Evolutionary conservation across 2,113 vertebrate genomes (phyloP).

Genomic region (Labeo rohita): DNA sequence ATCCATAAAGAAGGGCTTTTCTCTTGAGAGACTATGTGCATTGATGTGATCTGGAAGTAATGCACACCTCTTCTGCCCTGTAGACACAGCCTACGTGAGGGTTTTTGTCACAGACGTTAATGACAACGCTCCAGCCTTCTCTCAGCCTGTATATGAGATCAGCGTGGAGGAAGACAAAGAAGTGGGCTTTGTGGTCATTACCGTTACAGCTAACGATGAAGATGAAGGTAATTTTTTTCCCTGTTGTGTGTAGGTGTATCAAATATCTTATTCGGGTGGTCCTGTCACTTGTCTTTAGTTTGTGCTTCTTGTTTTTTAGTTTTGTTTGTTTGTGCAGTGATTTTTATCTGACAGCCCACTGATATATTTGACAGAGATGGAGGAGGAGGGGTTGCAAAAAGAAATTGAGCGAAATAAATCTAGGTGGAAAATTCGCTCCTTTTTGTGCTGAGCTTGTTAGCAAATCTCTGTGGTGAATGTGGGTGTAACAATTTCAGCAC

Average conservation of each 20-base stretch:
- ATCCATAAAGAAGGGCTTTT: not conserved
- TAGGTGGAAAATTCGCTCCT: slow-evolving; percentile 52
- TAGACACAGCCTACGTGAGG: slow-evolving; percentile 87
- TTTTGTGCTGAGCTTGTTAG: slow-evolving; percentile 72
- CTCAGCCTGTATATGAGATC: slow-evolving; percentile 78
- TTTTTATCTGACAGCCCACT: slow-evolving; percentile 49
- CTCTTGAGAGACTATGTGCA: not conserved
- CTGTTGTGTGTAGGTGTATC: not conserved
- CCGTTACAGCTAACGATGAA: slow-evolving; percentile 85
- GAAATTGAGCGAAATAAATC: slow-evolving; percentile 48
- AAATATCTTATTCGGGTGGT: slow-evolving; percentile 41
- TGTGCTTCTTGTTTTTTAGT: slow-evolving; percentile 19
- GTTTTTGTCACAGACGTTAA: slow-evolving; percentile 88
- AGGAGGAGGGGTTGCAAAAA: slow-evolving; percentile 39
- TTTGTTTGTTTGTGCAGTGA: slow-evolving; percentile 36
- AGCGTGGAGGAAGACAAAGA: slow-evolving; percentile 87
- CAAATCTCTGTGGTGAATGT: slow-evolving; percentile 61
- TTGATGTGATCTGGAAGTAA: not conserved
- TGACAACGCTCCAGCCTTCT: slow-evolving; percentile 85
- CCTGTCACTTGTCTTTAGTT: slow-evolving; percentile 43
- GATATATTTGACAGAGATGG: slow-evolving; percentile 54
- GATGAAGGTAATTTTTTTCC: slow-evolving; percentile 82
- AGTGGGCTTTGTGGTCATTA: slow-evolving; percentile 83
- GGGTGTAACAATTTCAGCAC: slow-evolving; percentile 61
- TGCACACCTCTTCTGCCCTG: not conserved